Evolutionary conservation across 2,797 vertebrate species (phyloP).

Genomic region (Australoheros facetus): DNA sequence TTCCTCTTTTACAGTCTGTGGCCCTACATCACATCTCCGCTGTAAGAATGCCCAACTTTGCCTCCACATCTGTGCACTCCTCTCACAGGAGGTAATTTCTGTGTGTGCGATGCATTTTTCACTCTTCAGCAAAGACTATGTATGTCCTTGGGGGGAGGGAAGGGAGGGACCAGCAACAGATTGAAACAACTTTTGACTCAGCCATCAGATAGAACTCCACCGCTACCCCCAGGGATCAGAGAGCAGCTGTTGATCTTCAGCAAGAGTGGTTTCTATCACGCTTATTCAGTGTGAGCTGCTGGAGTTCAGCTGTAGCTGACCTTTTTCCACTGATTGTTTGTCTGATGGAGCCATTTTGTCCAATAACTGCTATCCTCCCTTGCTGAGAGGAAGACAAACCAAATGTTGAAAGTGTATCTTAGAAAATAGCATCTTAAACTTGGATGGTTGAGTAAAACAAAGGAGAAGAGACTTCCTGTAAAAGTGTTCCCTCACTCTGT

Average conservation of each 20-base stretch:
- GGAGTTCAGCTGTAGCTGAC: slow-evolving; percentile 44
- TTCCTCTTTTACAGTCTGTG: not conserved
- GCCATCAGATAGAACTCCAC: slow-evolving; percentile 4
- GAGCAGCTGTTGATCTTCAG: slow-evolving; percentile 1
- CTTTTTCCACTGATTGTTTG: slow-evolving; percentile 49
- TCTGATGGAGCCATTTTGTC: slow-evolving; percentile 20
- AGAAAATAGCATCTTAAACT: slow-evolving; percentile 15
- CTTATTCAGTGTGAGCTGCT: slow-evolving; percentile 36
- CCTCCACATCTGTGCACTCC: not conserved
- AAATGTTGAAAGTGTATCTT: slow-evolving; percentile 7
- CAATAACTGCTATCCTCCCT: slow-evolving; percentile 33
- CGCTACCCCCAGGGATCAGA: not conserved
- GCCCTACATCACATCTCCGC: not conserved
- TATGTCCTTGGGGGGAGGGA: slow-evolving; percentile 6
- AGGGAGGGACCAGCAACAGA: not conserved
- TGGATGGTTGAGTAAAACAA: not conserved
- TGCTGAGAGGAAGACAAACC: slow-evolving; percentile 8
- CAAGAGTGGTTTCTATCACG: slow-evolving; percentile 17
- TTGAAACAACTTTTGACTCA: slow-evolving; percentile 1
- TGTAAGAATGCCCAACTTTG: not conserved
- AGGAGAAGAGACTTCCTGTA: not conserved
- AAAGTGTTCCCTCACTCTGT: slow-evolving; percentile 1
- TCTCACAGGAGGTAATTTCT: not conserved
- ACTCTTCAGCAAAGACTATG: not conserved
- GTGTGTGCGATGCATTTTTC: slow-evolving; percentile 7